Percentiles rank a stretch among this genome's conserved stretches.
These are phyloP conservation scores for Chaetura pelagica DNA, from an alignment of 2,113 vertebrate genomes.

Conservation along the genomic window DNA sequence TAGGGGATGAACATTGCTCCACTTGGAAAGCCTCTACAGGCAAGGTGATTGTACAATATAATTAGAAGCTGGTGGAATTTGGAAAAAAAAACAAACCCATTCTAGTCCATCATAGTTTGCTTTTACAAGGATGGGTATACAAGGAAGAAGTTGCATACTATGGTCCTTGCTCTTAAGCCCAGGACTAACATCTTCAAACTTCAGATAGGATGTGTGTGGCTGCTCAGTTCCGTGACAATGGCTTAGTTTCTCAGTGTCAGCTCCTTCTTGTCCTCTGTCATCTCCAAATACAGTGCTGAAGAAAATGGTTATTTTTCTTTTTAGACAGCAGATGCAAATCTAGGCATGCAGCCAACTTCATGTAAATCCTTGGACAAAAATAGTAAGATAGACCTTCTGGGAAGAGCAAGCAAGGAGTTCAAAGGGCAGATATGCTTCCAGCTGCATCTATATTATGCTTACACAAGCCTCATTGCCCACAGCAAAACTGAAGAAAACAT, in stretches of 20 bases:
- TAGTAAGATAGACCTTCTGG: constrained; percentile 15
- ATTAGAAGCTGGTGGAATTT: background rate
- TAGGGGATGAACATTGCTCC: background rate
- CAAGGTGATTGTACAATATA: background rate
- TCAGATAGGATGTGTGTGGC: background rate
- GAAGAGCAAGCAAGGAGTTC: background rate
- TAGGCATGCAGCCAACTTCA: constrained; percentile 9
- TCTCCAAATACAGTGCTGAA: background rate
- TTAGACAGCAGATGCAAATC: constrained; percentile 28
- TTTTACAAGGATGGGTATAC: background rate
- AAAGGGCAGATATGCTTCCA: background rate
- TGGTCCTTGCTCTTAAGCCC: background rate
- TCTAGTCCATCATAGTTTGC: background rate
- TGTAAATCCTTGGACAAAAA: constrained; percentile 18
- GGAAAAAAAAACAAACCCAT: background rate
- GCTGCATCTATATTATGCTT: background rate
- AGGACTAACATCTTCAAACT: background rate
- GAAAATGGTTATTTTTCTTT: constrained; percentile 24
- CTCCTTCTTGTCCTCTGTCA: background rate
- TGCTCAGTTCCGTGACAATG: background rate
- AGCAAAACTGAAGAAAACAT: background rate
- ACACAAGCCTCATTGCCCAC: background rate
- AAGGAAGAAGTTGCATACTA: background rate
- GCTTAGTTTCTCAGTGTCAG: background rate
- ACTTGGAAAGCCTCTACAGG: background rate